Conservation (phyloP, 2,888 invertebrate species). For the Scrobipalpa atriplicella region DNA sequence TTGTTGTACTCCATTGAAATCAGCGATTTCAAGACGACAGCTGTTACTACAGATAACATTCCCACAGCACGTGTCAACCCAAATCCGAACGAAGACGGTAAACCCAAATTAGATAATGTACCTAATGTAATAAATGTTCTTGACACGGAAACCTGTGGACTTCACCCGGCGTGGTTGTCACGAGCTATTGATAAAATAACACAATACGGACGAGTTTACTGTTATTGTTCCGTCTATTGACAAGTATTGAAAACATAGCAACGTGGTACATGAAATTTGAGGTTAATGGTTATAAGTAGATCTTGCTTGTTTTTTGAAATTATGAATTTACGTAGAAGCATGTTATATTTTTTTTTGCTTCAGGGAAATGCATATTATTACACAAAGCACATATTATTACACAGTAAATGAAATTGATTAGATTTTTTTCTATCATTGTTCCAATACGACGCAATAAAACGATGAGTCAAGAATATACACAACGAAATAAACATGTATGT, state of each 20-base stretch:
- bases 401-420: background rate
- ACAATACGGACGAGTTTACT: background rate
- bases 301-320: no score
- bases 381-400: no score
- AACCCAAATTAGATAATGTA: slow-evolving; percentile 6
- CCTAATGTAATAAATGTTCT: background rate
- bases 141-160: slow-evolving; percentile 20
- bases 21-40: background rate
- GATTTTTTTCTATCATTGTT: background rate
- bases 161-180: slow-evolving; percentile 1
- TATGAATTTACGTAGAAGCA: no score
- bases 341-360: no score
- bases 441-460: background rate
- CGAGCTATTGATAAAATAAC: slow-evolving; percentile 13
- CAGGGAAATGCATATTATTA: no score
- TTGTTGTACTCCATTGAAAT: background rate
- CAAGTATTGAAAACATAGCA: background rate
- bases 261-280: background rate
- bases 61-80: background rate
- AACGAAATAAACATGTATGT: background rate
- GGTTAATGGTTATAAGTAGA: no score
- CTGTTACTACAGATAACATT: background rate
- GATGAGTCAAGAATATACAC: slow-evolving; percentile 7
- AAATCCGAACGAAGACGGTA: slow-evolving; percentile 12
- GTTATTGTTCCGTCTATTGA: background rate